Evolutionary conservation across 2,113 vertebrate genomes (phyloP).

Genomic region (Uria aalge): DNA sequence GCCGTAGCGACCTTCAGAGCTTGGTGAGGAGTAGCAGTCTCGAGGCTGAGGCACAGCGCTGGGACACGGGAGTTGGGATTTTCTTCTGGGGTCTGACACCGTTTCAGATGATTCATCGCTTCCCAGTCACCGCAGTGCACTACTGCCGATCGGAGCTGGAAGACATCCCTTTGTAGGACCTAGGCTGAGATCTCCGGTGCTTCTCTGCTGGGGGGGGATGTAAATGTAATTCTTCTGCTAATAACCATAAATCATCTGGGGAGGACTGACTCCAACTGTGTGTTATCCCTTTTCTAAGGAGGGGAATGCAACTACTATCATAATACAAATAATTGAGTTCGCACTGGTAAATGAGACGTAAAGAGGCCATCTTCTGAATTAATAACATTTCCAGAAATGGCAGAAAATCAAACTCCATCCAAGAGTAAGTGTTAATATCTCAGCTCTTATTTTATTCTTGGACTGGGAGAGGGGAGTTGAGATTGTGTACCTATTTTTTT

Average conservation of each 20-base stretch:
- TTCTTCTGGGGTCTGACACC: background rate
- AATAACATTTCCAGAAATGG: background rate
- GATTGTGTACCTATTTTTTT: background rate
- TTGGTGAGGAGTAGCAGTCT: background rate
- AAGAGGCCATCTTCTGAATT: background rate
- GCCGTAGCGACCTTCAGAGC: background rate
- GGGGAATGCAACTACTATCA: background rate
- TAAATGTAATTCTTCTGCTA: background rate
- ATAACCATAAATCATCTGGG: background rate
- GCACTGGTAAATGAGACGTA: background rate
- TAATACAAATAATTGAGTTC: background rate
- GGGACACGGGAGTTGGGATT: background rate
- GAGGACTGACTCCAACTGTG: background rate
- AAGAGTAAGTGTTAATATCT: background rate
- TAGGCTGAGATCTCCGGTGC: background rate
- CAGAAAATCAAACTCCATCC: background rate
- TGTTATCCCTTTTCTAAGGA: background rate
- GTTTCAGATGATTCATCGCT: background rate
- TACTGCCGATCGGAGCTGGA: background rate
- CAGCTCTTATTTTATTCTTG: background rate
- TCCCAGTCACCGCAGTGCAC: background rate
- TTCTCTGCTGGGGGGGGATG: background rate
- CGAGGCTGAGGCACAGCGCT: accelerated
- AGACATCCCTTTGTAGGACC: background rate
- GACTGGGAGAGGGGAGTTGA: background rate